phyloP scores from a whole-genome alignment of 2,113 vertebrate species.

The Motacilla tschutschensis region DNA sequence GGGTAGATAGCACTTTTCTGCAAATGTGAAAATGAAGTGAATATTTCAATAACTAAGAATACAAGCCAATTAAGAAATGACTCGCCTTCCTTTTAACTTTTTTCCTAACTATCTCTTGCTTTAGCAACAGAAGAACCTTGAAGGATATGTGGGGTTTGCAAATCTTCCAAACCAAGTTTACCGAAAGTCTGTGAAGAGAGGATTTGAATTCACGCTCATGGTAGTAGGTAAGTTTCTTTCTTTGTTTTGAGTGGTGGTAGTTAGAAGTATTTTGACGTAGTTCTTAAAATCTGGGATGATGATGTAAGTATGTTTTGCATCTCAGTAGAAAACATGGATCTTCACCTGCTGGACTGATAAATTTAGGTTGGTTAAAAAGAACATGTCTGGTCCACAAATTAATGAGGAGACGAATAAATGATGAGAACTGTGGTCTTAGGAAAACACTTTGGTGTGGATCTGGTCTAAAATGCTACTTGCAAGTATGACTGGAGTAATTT shows the following conservation, averaged over 20 bases:
- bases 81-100: not conserved
- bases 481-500: not conserved
- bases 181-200: constrained; percentile 97
- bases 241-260: not conserved
- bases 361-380: not conserved
- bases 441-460: not conserved
- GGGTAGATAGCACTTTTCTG: not conserved
- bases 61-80: not conserved
- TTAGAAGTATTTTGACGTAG: not conserved
- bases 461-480: not conserved
- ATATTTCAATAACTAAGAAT: not conserved
- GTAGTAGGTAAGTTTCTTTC: constrained; percentile 89
- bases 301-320: not conserved
- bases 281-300: not conserved
- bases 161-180: constrained; percentile 99
- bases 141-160: constrained; percentile 98
- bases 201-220: constrained; percentile 98
- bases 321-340: not conserved
- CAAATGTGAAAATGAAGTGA: not conserved
- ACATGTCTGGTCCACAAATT: fast-evolving
- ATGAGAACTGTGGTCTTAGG: not conserved
- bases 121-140: constrained; percentile 98
- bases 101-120: not conserved
- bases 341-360: not conserved
- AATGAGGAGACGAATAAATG: not conserved